Base-by-base conservation (phyloP, 2,888 invertebrate species). In the Torymus aiolomorphi region DNA sequence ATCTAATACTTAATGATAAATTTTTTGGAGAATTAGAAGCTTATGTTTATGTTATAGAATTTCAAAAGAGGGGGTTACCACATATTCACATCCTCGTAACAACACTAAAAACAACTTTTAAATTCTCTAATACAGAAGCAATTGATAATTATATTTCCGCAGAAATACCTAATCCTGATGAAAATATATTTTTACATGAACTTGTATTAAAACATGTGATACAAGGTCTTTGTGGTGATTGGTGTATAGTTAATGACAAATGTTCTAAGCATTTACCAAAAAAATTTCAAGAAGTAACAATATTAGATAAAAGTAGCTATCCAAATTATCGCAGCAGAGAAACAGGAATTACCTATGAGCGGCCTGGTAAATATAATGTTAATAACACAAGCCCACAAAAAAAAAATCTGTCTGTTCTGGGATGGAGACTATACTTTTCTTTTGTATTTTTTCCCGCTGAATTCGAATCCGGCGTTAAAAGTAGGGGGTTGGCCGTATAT, bases 121-220 rank as follows among this genome's bases (percentile, higher is more conserved):
- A 31, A 31, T 31, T 31, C 31, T 31, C 31, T 31, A 31, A 31
- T 31, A 31, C 31, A 31, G 8, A 31, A 31, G 31, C 2, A 31
- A 31, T 31, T 31, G 31, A 31, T 31, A 31, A 31, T 2, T 31
- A 31, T 31, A 31, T 31, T 31, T 31, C 31, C 2, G 31, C 31
- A 31, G 31, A 31, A 31, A 31, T 31, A 31, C 57, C 14, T 57
- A n/a, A 49, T 14, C 88, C 83, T 80, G 16, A 88, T 0, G 86
- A 89, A 81, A 82, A 31, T 31, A 31, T 2, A 31, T 31, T 31
- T 31, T 83, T 91, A 24, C 82, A 85, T 82, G 82, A 86, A 11
- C 84, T 88, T 31, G 85, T 91, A 1, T 84, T 75, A 51, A 84
- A 83, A 65, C 82, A 86, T 76, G 88, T 91, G 88, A 85, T 88